phyloP scores from a whole-genome alignment of 2,888 invertebrate genomes.

The Xanthorhoe designata region DNA sequence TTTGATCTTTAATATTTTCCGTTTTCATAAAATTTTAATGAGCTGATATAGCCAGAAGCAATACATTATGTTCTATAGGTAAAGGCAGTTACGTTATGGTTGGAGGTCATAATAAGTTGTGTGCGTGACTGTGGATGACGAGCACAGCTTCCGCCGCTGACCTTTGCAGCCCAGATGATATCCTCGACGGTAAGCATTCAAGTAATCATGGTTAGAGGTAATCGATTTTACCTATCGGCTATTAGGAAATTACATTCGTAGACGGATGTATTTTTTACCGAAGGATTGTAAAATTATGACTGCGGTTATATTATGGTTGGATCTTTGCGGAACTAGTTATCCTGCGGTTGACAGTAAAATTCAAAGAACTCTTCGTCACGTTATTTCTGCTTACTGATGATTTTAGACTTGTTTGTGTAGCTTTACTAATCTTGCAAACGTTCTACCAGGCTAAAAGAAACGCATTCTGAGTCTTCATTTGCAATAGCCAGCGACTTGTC shows the following conservation, averaged over 20 bases:
- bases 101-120: constrained; percentile 44
- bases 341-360: background rate
- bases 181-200: constrained; percentile 30
- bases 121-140: constrained; percentile 37
- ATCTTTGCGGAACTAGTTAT: constrained; percentile 6
- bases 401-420: constrained; percentile 13
- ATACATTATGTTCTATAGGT: constrained; percentile 18
- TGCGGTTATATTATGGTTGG: constrained; percentile 14
- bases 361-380: background rate
- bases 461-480: constrained; percentile 38
- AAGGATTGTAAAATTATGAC: constrained; percentile 19
- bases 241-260: constrained; percentile 11
- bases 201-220: constrained; percentile 24
- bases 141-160: constrained; percentile 44
- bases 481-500: constrained; percentile 31
- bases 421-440: constrained; percentile 29
- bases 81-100: constrained; percentile 36
- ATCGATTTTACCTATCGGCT: constrained; percentile 28
- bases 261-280: constrained; percentile 24
- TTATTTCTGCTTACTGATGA: constrained; percentile 6
- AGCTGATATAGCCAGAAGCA: constrained; percentile 4
- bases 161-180: constrained; percentile 40
- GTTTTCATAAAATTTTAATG: background rate
- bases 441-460: constrained; percentile 29
- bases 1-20: background rate